Evolutionary conservation across 2,797 vertebrate species (phyloP).

Genomic region (Mormyrops attenuatus): DNA sequence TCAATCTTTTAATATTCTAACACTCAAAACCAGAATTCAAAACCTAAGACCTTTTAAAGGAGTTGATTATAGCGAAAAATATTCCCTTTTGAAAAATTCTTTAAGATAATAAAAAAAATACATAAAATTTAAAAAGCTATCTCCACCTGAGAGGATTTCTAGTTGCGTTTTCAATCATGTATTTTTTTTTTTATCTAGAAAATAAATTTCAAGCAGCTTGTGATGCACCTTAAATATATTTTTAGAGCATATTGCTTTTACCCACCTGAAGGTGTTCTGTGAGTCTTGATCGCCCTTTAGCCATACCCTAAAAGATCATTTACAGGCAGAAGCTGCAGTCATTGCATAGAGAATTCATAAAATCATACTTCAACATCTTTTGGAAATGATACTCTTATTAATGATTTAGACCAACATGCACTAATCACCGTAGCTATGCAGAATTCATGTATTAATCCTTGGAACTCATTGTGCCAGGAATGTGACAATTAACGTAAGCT

Average conservation of each 20-base stretch:
- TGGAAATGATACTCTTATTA: neutral
- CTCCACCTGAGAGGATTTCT: neutral
- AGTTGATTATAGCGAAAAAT: neutral
- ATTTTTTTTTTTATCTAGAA: neutral
- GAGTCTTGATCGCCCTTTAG: neutral
- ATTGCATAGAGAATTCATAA: neutral
- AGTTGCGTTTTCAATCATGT: neutral
- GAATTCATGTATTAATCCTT: neutral
- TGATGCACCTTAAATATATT: neutral
- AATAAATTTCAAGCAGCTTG: neutral
- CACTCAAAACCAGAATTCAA: neutral
- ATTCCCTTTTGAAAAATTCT: neutral
- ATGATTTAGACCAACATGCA: neutral
- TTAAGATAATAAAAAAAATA: neutral
- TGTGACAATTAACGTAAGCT: neutral
- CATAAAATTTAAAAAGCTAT: neutral
- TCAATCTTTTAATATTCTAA: neutral
- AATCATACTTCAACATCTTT: neutral
- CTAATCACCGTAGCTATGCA: neutral
- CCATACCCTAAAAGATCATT: neutral
- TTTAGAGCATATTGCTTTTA: constrained; percentile 5
- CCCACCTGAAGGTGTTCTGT: neutral
- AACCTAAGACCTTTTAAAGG: neutral
- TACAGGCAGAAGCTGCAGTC: neutral
- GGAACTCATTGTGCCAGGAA: neutral